Evolutionary conservation across 1,140 invertebrate species (phyloP).

Genomic region (Euura saliciscinereae): DNA sequence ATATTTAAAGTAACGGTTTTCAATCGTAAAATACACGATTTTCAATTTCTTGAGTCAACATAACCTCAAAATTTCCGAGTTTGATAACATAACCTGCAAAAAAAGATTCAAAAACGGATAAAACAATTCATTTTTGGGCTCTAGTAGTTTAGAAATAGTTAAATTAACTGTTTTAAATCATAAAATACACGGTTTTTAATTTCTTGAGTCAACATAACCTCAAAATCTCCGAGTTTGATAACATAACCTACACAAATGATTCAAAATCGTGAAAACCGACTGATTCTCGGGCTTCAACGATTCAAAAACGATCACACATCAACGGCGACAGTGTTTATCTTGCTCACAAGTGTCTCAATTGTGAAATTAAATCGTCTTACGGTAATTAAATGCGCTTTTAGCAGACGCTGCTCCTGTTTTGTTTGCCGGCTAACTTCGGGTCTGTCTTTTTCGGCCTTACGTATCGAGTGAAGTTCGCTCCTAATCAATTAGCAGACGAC

Average conservation of each 20-base stretch:
- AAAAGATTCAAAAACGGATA: too few relatives aligned
- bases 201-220: neutral
- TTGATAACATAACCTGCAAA: too few relatives aligned
- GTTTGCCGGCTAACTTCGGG: neutral
- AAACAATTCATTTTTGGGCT: too few relatives aligned
- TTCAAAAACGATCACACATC: neutral
- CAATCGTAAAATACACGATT: too few relatives aligned
- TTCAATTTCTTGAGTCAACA: too few relatives aligned
- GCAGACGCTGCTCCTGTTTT: neutral
- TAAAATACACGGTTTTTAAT: neutral
- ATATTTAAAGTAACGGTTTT: too few relatives aligned
- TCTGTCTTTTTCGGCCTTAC: too few relatives aligned
- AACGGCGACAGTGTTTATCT: neutral
- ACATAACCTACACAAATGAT: neutral
- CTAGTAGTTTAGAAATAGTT: too few relatives aligned
- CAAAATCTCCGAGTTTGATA: neutral
- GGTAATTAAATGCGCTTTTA: neutral
- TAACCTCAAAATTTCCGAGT: too few relatives aligned
- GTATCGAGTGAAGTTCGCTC: too few relatives aligned
- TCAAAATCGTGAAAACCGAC: neutral
- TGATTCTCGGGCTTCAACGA: neutral
- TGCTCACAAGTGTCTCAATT: neutral
- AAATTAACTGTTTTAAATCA: too few relatives aligned
- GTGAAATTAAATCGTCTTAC: neutral
- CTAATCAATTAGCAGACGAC: too few relatives aligned